Base-by-base conservation (phyloP, 92 coral and sea anemone species). In the Isaurus tuberculatus region DNA sequence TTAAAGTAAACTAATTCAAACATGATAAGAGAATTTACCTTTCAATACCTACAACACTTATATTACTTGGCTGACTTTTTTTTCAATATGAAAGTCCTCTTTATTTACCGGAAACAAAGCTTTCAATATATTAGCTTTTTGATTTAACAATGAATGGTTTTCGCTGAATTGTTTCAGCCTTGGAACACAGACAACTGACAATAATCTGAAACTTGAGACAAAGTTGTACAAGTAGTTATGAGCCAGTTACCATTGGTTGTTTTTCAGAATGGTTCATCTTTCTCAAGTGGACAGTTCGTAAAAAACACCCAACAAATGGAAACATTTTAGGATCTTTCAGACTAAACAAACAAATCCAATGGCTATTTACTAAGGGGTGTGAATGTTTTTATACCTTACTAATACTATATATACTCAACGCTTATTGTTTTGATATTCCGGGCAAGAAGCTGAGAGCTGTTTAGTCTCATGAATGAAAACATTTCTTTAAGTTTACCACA, bases 331-430 rank as follows among this genome's bases (percentile, higher is more conserved):
- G 34, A 61, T 77, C 82, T 57, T 69, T 58, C 82, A 77, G 32
- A 77, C 70, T 55, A 77, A 74, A 74, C 80, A 74, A 77, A 77
- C 82, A 77, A 27, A 58, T 36, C 25, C 64, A 14, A 5, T 19
- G 69, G 20, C 58, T 77, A 34, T 77, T 58, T 37, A 53, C 27
- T 15, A 36, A 20, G 14, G 23, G 48, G 68, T 36, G 68, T 34
- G 51, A 25, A 57, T 58, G 68, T 77, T 61, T 77, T 77, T 46
- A 34, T 16, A 32, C 20, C 80, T 74, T 51, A 31, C 30, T 49
- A 51, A n/a, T n/a, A n/a, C n/a, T n/a, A n/a, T n/a, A n/a, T n/a
- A n/a, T n/a, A n/a, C n/a, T n/a, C n/a, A n/a, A n/a, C n/a, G n/a
- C n/a, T n/a, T n/a, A n/a, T n/a, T n/a, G n/a, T n/a, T n/a, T n/a